Evolutionary conservation across 2,113 vertebrate species (phyloP).

Genomic region (Prochilodus magdalenae): DNA sequence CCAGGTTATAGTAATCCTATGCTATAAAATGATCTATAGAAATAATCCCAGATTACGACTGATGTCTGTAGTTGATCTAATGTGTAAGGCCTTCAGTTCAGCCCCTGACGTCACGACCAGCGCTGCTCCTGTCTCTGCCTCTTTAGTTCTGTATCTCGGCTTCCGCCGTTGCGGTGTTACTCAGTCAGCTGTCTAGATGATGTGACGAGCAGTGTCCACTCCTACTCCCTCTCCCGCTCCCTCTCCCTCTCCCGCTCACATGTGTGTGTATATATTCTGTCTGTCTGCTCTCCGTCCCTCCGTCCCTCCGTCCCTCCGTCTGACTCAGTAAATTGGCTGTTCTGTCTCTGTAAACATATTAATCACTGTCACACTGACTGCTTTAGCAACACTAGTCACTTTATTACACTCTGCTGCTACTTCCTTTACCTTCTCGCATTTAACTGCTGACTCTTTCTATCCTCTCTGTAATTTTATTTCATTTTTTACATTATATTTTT

Average conservation of each 20-base stretch:
- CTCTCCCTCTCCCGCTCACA: conserved; percentile 55
- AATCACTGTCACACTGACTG: conserved; percentile 37
- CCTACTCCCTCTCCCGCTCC: conserved; percentile 41
- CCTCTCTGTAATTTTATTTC: too few species aligned
- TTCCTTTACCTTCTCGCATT: too few species aligned
- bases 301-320: not conserved
- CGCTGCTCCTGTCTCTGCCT: conserved; percentile 33
- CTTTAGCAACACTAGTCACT: too few species aligned
- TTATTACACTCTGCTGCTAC: too few species aligned
- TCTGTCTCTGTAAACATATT: conserved; percentile 45
- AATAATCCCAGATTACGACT: too few species aligned
- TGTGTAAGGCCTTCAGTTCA: too few species aligned
- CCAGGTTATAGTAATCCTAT: too few species aligned
- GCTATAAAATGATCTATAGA: too few species aligned
- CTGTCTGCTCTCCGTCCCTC: not conserved
- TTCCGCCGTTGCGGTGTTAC: conserved; percentile 64
- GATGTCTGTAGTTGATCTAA: too few species aligned
- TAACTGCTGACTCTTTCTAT: too few species aligned
- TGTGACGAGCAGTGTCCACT: conserved; percentile 1
- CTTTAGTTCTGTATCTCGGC: conserved; percentile 51
- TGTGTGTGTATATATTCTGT: not conserved
- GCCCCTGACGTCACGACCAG: too few species aligned
- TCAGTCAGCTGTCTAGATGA: conserved; percentile 50
- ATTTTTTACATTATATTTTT: too few species aligned
- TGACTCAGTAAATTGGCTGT: conserved; percentile 16